Evolutionary conservation across 2,797 vertebrate species (phyloP).

Genomic region (Vireo griseus): DNA sequence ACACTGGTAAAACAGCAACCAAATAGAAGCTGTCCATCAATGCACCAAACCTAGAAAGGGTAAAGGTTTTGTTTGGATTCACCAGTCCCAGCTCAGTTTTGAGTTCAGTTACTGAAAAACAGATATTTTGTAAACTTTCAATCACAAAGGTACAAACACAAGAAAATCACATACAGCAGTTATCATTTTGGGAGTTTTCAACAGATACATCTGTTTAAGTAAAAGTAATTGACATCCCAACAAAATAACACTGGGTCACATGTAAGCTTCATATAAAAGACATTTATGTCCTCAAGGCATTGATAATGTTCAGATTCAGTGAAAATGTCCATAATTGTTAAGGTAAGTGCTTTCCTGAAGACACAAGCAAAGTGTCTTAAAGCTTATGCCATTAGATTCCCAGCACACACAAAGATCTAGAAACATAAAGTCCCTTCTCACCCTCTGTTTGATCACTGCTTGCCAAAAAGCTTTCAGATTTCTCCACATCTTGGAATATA

Average conservation of each 20-base stretch:
- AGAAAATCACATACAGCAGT: not conserved
- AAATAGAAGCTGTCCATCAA: not conserved
- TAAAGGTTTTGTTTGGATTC: not conserved
- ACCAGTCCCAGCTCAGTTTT: not conserved
- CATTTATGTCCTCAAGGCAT: not conserved
- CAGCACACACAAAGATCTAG: not conserved
- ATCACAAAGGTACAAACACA: not conserved
- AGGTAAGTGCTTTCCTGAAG: not conserved
- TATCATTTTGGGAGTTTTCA: not conserved
- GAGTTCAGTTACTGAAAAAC: not conserved
- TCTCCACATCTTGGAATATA: conserved; percentile 12
- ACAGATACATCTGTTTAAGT: not conserved
- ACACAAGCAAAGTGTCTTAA: not conserved
- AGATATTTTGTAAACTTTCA: not conserved
- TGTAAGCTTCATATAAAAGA: not conserved
- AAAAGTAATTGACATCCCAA: not conserved
- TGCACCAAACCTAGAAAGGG: not conserved
- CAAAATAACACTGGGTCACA: not conserved
- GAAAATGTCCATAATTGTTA: not conserved
- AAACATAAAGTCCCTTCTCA: conserved; percentile 1
- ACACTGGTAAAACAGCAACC: not conserved
- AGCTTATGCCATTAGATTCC: not conserved
- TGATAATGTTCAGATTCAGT: not conserved
- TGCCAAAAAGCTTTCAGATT: not conserved
- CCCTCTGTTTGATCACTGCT: not conserved